Evolutionary conservation across 2,113 vertebrate species (phyloP), one percentile per base, ranked within the genome.

Genomic region (Benthochromis sp.): DNA sequence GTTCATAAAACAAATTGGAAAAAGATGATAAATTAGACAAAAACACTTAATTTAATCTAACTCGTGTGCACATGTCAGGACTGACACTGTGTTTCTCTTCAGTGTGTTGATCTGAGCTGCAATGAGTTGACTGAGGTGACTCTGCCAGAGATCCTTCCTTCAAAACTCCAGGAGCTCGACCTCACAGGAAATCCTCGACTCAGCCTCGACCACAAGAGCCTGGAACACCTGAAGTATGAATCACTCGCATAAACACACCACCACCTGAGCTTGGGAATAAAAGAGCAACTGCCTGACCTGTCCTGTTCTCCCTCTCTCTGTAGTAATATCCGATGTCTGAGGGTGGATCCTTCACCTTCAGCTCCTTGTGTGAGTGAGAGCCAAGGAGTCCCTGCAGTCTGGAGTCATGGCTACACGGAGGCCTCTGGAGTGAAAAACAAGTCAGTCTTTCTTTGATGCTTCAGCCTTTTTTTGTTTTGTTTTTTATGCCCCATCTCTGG

Each of bases 51-150:
- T 73, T 50, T 47, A n/a, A 78, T n/a, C 69, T 17, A 10, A 78
- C 17, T n/a, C 1, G 36, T 66, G 78, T 50, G n/a, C 50, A 50
- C 45, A 78, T 61, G 29, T 17, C 61, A 43, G n/a, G 34, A 50
- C 45, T 27, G 8, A 9, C 9, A 45, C 52, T 45, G 17, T 81
- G 16, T 24, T 24, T 82, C 17, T 57, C 31, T 21, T 31, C 95
- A 99, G 99, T 99, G 98, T 6, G 98, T 99, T 36, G 99, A 99
- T 90, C 94, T 99, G 93, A 99, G 99, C 96, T 99, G 99, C 93
- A 99, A 99, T n/a, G 98, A 99, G 92, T 95, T 99, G 85, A 97
- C 95, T 0, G 98, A 99, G 95, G 94, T 99, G 85, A 97, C 96
- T 0, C 93, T 99, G 89, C 98, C 98, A 3, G 98, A 99, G 96